Conservation (phyloP, 2,888 invertebrate species). For the Hydriomena furcata region DNA sequence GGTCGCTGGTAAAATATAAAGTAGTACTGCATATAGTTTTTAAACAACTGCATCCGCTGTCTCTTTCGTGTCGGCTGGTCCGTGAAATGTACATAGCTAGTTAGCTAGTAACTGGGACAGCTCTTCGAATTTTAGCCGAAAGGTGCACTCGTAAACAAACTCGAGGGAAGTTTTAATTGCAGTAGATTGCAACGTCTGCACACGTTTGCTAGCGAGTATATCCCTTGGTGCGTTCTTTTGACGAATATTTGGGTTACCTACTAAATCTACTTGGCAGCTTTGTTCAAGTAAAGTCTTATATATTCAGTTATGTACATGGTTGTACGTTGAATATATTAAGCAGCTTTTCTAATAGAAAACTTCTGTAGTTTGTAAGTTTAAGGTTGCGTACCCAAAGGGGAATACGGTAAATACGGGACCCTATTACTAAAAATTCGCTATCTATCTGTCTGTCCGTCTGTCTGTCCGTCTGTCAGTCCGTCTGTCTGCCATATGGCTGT, state of each 20-base stretch:
- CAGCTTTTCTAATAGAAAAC: too few relatives aligned
- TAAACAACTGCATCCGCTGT: neutral
- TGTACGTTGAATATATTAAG: too few relatives aligned
- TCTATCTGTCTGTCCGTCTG: too few relatives aligned
- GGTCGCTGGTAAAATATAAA: too few relatives aligned
- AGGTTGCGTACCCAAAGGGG: too few relatives aligned
- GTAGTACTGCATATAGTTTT: neutral
- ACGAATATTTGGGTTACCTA: neutral
- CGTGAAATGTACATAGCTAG: conserved; percentile 31
- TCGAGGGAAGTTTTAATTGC: conserved; percentile 74
- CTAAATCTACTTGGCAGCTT: neutral
- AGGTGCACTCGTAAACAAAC: conserved; percentile 76
- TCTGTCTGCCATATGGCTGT: too few relatives aligned
- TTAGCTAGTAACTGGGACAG: conserved; percentile 47
- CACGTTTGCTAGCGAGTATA: conserved; percentile 42
- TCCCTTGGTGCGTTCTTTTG: conserved; percentile 3
- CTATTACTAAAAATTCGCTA: too few relatives aligned
- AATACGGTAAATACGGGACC: too few relatives aligned
- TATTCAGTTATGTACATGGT: too few relatives aligned
- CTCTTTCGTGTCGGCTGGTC: neutral
- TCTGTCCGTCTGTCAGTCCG: too few relatives aligned
- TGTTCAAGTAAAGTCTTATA: too few relatives aligned
- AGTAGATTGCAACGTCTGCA: conserved; percentile 59
- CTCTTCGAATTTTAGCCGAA: conserved; percentile 64
- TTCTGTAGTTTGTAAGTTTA: too few relatives aligned